These are phyloP conservation scores for Callipepla squamata DNA, from an alignment of 2,113 vertebrate species.

Conservation along the genomic window DNA sequence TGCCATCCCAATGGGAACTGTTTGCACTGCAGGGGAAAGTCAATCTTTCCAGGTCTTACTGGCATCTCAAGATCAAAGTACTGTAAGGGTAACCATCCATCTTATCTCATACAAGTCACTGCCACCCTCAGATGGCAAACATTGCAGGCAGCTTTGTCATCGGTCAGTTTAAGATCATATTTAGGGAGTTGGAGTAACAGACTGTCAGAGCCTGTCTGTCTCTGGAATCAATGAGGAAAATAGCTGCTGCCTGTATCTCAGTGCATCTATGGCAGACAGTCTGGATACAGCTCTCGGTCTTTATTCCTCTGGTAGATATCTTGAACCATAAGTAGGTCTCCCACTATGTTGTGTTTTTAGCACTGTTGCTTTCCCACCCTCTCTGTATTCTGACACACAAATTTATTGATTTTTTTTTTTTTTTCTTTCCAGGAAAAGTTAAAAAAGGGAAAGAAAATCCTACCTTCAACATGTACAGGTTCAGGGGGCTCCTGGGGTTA, in stretches of 20 bases:
- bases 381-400: neutral
- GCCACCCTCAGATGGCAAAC: neutral
- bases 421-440: neutral
- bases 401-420: neutral
- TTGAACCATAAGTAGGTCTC: neutral
- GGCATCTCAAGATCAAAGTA: neutral
- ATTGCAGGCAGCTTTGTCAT: neutral
- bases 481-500: slow-evolving; percentile 30
- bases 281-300: neutral
- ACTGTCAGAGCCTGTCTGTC: neutral
- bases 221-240: neutral
- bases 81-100: neutral
- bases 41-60: neutral
- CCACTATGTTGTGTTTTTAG: neutral
- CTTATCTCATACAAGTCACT: neutral
- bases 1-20: neutral
- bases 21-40: neutral
- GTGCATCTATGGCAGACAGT: neutral
- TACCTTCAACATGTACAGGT: neutral
- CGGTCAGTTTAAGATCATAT: neutral
- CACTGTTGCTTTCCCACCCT: neutral
- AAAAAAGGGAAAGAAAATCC: neutral
- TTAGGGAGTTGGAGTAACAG: neutral
- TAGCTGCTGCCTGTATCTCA: neutral
- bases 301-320: neutral